Evolutionary conservation across 2,797 vertebrate genomes (phyloP), one percentile per base, ranked within the genome.

Genomic region (Tapirus indicus): DNA sequence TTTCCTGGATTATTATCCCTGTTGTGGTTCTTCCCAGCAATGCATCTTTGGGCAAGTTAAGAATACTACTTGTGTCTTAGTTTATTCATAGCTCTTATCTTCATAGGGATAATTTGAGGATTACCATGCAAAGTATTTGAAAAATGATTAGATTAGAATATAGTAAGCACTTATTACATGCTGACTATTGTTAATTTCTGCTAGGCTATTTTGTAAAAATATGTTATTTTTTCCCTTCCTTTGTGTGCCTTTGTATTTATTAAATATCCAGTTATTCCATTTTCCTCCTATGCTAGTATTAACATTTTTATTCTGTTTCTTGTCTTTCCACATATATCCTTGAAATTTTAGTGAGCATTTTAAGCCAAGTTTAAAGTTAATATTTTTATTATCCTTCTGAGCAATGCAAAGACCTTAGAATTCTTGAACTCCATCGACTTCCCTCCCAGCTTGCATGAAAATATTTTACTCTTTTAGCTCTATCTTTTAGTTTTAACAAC

Each of bases 291-390:
- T 41, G 49, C 3, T 71, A 32, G 5, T 84, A 58, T 49, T 38
- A 89, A 83, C 4, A 52, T 80, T 84, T 83, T 66, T 75, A 21
- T 75, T 69, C 17, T 25, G 25, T 86, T 88, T 79, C 35, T 90
- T 27, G 1, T 72, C 44, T 41, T 69, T 77, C 20, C 12, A 41
- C 75, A 44, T 20, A 18, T 88, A 68, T 41, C 32, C 72, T 75
- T 88, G 60, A 83, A 49, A 88, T 88, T 92, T 88, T 69, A 74
- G 47, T 86, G 38, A 38, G 32, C 32, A 88, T n/a, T 74, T n/a
- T 29, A 20, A 88, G 29, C 35, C 27, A 68, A 68, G n/a, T 82
- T 74, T 64, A 44, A 88, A 74, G 56, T 58, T 88, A 74, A 87
- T 82, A 47, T 41, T 23, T 77, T 92, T 58, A 60, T 58, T 16